Evolutionary conservation across 2,797 vertebrate genomes (phyloP).

Genomic region (Diceros bicornis): DNA sequence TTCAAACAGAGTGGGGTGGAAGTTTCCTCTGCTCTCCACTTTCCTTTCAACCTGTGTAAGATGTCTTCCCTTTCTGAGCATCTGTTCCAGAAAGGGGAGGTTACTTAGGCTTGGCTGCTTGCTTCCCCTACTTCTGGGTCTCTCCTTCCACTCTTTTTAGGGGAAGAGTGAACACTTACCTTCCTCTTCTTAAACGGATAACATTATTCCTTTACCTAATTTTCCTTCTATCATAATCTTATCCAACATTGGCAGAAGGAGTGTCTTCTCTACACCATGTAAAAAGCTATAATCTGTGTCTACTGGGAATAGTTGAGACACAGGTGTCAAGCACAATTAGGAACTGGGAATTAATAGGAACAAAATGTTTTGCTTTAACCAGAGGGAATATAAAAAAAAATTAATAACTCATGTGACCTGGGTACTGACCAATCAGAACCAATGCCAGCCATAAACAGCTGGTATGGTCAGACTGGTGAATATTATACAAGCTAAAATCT

Average conservation of each 20-base stretch:
- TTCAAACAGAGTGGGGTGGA: background rate
- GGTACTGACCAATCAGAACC: background rate
- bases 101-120: background rate
- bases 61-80: background rate
- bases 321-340: background rate
- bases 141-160: background rate
- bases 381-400: background rate
- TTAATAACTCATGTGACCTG: background rate
- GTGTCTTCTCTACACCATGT: background rate
- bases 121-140: background rate
- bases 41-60: background rate
- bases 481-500: constrained; percentile 8
- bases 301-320: background rate
- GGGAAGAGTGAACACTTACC: background rate
- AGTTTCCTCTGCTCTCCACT: background rate
- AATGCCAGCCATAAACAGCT: background rate
- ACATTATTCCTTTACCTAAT: background rate
- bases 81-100: background rate
- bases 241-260: background rate
- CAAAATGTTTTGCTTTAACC: constrained; percentile 56
- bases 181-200: constrained; percentile 18
- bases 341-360: background rate
- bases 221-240: constrained; percentile 20
- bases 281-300: background rate
- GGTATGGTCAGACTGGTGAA: background rate